These are phyloP conservation scores for Hydractinia echinata DNA, from an alignment of 30 jellyfish, hydroid and myxozoan genomes.

Conservation along the genomic window DNA sequence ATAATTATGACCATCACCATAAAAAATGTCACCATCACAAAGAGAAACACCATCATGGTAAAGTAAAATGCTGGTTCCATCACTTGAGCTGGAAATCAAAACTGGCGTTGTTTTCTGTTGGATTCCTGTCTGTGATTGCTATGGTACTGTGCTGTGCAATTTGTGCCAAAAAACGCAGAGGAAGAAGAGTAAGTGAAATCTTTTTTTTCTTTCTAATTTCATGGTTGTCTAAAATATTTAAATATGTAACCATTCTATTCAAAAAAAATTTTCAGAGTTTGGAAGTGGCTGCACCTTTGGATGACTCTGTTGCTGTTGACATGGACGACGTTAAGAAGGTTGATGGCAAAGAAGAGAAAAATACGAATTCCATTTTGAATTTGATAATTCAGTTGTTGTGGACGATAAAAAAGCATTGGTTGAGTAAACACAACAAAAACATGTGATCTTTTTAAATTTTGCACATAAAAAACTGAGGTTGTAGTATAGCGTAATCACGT, in stretches of 20 bases:
- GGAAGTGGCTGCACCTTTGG: conserved; percentile 1
- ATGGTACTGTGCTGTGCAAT: not conserved
- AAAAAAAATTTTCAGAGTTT: not conserved
- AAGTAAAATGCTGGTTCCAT: conserved; percentile 25
- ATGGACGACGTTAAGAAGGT: conserved; percentile 9
- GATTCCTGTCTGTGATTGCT: conserved; percentile 5
- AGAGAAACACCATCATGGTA: conserved; percentile 9
- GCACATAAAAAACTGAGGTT: too few relatives aligned
- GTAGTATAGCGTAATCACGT: too few relatives aligned
- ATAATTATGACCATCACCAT: not conserved
- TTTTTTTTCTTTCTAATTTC: not conserved
- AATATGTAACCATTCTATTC: not conserved
- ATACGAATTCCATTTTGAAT: conserved; percentile 25
- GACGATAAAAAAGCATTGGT: conserved; percentile 3
- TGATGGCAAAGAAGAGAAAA: conserved; percentile 8
- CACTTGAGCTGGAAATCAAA: conserved; percentile 18
- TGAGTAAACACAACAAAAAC: not conserved
- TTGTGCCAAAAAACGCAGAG: not conserved
- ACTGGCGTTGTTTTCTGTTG: conserved; percentile 13
- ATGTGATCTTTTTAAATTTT: too few relatives aligned
- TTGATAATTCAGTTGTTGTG: conserved; percentile 28
- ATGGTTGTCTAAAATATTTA: not conserved
- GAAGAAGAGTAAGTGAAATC: conserved; percentile 11
- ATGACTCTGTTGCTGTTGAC: conserved; percentile 4
- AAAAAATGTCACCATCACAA: conserved; percentile 6